Base-by-base conservation (phyloP, 2,113 vertebrate species). In the Leptosomus discolor region DNA sequence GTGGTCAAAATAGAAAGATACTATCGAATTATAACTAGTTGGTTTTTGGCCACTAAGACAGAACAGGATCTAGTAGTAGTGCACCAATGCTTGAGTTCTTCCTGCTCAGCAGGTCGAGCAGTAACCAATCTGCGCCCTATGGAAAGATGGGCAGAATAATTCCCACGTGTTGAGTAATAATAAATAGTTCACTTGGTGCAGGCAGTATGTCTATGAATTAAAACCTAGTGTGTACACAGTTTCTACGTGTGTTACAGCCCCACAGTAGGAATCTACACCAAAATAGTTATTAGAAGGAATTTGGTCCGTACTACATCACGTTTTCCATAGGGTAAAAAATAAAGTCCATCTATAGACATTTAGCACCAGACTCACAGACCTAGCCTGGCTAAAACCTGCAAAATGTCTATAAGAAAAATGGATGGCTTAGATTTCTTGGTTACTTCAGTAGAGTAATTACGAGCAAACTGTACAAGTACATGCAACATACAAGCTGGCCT, bases 391-490 rank as follows among this genome's bases (percentile, higher is more conserved):
- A 98, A 98, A 98, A 98, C 97, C 98, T 97, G 98, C 97, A 98
- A 97, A 98, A 99, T 98, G 98, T 98, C 98, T 98, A 98, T 98
- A 98, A 97, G 97, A 98, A 99, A 98, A 99, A 99, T 98, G 98
- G 99, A 99, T 99, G 99, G 99, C 99, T 99, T 99, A 98, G 97
- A 98, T 99, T 99, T 99, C 99, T 99, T 98, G 98, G 98, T 99
- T 99, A 99, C 98, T 98, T 99, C 98, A 96, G 98, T 98, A 99
- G 98, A 99, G 98, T 99, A 99, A 99, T 99, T 99, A 99, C 99
- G 97, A 99, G 99, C 99, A 99, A 99, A 99, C 99, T 99, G 99
- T 99, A 99, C 99, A 99, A 98, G 98, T 98, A 99, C 99, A 99
- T 99, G 99, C 99, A 99, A 99, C 99, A 99, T 98, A 99, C 99